Base-by-base conservation (phyloP, 1,140 invertebrate species). In the Drosophila grimshawi region DNA sequence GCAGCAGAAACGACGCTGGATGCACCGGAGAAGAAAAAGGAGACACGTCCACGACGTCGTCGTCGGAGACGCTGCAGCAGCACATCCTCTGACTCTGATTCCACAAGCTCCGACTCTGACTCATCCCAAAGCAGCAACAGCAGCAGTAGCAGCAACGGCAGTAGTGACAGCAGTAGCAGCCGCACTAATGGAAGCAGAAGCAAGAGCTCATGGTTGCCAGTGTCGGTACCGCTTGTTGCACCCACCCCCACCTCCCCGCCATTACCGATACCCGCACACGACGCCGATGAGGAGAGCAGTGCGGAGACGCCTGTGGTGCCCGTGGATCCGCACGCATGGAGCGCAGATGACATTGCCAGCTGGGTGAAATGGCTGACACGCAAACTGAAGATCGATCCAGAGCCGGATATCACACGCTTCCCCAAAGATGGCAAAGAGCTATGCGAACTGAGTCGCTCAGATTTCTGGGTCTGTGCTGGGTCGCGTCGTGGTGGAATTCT, bases 361-460 rank as follows among this genome's bases (percentile, higher is more conserved):
- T 96, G 96, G 96, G 86, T 96, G 29, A 92, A 92, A 19, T 96
- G 95, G 95, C 94, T 94, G 57, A 93, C 93, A 5, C 93, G 93
- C 29, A 94, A 94, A 71, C 96, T 95, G 75, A 93, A 93, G 3
- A 93, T 96, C 52, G 92, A 93, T 35, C 93, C 93, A 3, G 74
- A 93, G 19, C 93, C 95, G 2, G 93, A 94, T 62, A 63, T 91
- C 1, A 63, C 88, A 6, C 92, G 93, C 70, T 94, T 96, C 78
- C 94, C 95, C n/a, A 92, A 92, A 43, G 93, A 93, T 5, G 95
- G 95, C 1, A 78, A 89, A 27, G 94, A 95, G 62, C 90, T 96
- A 35, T 94, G 95, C 77, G 91, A 93, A 60, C 89, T 95, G 65
- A 93, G 86, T 43, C 81, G 91, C 43, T 80, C 91, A 1, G 93